A percentile compares a stretch with the other conserved stretches of the same genome.
Conservation (phyloP, 2,797 vertebrate genomes). For the Hapalemur alaotrensis region DNA sequence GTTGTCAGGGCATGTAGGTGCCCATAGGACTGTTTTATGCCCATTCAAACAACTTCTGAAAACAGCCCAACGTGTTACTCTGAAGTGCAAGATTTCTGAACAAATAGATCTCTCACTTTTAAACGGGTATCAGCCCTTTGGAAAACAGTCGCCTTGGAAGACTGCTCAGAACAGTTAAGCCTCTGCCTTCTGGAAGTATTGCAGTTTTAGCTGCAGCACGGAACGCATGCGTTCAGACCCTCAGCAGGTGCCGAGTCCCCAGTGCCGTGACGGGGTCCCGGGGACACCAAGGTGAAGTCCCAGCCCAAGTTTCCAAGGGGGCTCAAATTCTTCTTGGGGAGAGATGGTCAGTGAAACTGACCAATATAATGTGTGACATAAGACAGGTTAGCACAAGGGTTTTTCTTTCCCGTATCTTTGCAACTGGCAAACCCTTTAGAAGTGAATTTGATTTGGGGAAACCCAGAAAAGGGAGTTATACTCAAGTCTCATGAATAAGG, state of each 20-base stretch:
- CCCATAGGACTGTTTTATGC: fast-evolving
- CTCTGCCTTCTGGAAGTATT: fast-evolving
- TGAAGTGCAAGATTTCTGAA: neutral
- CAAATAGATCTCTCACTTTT: neutral
- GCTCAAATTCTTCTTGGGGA: neutral
- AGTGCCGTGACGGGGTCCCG: fast-evolving
- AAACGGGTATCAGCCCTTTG: neutral
- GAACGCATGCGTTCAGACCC: fast-evolving
- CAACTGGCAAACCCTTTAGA: neutral
- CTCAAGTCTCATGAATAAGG: neutral
- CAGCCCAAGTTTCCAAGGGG: neutral
- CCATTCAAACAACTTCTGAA: neutral
- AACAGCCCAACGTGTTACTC: neutral
- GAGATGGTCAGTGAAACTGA: fast-evolving
- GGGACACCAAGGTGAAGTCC: neutral
- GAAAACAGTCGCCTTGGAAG: neutral
- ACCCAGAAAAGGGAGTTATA: neutral
- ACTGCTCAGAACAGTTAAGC: neutral
- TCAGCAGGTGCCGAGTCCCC: fast-evolving
- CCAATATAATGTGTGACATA: fast-evolving
- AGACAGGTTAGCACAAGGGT: neutral
- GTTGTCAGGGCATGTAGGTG: too few species aligned
- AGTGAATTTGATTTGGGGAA: neutral
- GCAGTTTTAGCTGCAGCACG: fast-evolving
- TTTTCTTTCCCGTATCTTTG: neutral